Percentiles rank a stretch among this genome's conserved stretches.
Conservation (phyloP, 2,888 invertebrate species). For the Caenorhabditis sp. region DNA sequence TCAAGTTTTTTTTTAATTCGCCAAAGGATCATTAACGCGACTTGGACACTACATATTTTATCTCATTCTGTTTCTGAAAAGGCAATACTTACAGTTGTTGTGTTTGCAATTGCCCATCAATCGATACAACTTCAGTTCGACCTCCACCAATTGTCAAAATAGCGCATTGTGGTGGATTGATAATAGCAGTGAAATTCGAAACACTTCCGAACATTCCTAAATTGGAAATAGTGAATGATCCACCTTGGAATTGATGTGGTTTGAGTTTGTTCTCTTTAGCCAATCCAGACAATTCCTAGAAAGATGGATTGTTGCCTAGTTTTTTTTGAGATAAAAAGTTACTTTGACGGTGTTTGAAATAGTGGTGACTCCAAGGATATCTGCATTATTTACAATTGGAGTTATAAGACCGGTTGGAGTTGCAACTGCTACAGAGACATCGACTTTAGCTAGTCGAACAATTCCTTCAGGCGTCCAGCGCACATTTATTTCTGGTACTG, state of each 20-base stretch:
- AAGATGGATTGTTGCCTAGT: not conserved
- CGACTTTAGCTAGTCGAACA: conserved; percentile 76
- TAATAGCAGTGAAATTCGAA: conserved; percentile 78
- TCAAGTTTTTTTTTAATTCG: too few relatives aligned
- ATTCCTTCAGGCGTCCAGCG: conserved; percentile 40
- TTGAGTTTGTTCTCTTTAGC: conserved; percentile 75
- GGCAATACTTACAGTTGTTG: conserved; percentile 40
- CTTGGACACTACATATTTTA: too few relatives aligned
- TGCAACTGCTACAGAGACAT: conserved; percentile 93
- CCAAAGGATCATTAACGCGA: too few relatives aligned
- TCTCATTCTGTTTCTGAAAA: too few relatives aligned
- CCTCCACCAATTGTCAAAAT: conserved; percentile 77
- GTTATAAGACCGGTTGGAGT: conserved; percentile 90
- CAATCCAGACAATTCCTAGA: conserved; percentile 47
- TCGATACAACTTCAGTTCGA: conserved; percentile 44
- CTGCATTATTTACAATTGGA: conserved; percentile 82
- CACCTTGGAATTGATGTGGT: conserved; percentile 78
- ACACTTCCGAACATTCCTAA: conserved; percentile 79
- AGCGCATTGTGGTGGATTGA: conserved; percentile 79
- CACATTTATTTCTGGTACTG: conserved; percentile 48
- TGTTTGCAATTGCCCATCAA: conserved; percentile 38
- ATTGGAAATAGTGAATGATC: conserved; percentile 76
- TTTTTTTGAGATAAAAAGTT: conserved; percentile 1
- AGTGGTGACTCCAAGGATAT: conserved; percentile 75
- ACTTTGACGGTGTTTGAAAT: conserved; percentile 71